Conservation (phyloP, 2,113 vertebrate species). For the Odocoileus hemionus region DNA sequence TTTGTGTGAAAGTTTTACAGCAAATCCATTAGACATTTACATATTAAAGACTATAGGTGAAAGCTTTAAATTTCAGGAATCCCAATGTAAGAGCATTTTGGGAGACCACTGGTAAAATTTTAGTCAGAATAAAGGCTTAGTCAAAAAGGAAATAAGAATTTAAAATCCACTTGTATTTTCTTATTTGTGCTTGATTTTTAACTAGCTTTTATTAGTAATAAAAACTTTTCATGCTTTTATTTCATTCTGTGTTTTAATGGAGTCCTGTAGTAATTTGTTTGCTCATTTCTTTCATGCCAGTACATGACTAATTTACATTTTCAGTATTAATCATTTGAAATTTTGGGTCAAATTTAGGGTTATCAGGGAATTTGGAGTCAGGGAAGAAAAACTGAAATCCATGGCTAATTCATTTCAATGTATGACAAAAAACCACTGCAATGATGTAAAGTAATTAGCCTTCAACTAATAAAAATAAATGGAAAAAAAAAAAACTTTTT, state of each 20-base stretch:
- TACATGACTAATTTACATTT: neutral
- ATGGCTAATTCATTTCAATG: no score
- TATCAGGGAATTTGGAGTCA: neutral
- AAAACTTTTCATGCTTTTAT: slow-evolving; percentile 33
- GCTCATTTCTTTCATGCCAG: neutral
- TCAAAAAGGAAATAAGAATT: neutral
- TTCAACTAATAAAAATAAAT: no score
- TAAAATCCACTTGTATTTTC: slow-evolving; percentile 4
- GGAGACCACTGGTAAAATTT: neutral
- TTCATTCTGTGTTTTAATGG: slow-evolving; percentile 23
- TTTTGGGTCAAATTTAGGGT: neutral
- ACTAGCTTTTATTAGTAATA: neutral
- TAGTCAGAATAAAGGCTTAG: neutral
- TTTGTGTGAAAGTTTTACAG: neutral
- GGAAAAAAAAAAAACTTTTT: neutral
- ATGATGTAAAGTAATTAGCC: no score
- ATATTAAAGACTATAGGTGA: neutral
- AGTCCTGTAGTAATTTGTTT: neutral
- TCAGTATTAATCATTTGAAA: neutral
- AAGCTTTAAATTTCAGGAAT: slow-evolving; percentile 13
- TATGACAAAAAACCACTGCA: no score
- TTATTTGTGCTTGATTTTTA: slow-evolving; percentile 42
- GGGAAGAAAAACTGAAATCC: neutral
- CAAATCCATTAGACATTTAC: neutral
- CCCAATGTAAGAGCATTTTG: neutral